Evolutionary conservation across 1,140 invertebrate genomes (phyloP), one percentile per base, ranked within the genome.

Genomic region (Bombus waltoni): DNA sequence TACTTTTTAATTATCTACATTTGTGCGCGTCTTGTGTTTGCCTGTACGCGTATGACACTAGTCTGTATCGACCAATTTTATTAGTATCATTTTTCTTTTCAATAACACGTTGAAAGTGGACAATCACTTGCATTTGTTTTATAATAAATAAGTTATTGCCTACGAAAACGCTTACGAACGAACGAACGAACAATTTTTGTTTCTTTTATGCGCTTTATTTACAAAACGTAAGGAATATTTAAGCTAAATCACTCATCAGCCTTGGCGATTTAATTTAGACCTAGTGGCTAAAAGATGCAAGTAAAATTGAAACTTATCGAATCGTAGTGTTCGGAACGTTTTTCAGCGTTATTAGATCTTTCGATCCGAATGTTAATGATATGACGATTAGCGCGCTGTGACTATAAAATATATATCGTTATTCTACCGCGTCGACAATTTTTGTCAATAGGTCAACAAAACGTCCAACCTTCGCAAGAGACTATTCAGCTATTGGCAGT

Each of bases 131-230:
- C 87, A 80, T 83, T 76, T 88, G 77, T 89, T 90, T 82, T 82
- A 90, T 93, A 94, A 94, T 94, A 94, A 95, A 95, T 95, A 94
- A 94, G 93, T 94, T 93, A 93, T 90, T 87, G 88, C 92, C 94
- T 94, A 93, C 92, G 93, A 93, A 94, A 94, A 94, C 92, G 94
- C 91, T 92, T 83, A 91, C 80, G 62, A 35, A 57, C 28, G 40
- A 83, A 76, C 79, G 59, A 40, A 53, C 28, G 53, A 83, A 76
- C 47, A 62, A 35, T 78, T 70, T 53, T 8, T 78, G 89, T 80
- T 90, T 83, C 85, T 89, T 91, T 90, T 90, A 82, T 88, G 68
- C 85, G 85, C 77, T 87, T 87, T 94, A 94, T 94, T 93, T 95
- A 94, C 94, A 95, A 85, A 91, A 90, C 88, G 84, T 88, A 90